Percentiles rank a stretch among this genome's conserved stretches.
Conservation (phyloP, 2,888 invertebrate species). For the Agrochola lychnidis region DNA sequence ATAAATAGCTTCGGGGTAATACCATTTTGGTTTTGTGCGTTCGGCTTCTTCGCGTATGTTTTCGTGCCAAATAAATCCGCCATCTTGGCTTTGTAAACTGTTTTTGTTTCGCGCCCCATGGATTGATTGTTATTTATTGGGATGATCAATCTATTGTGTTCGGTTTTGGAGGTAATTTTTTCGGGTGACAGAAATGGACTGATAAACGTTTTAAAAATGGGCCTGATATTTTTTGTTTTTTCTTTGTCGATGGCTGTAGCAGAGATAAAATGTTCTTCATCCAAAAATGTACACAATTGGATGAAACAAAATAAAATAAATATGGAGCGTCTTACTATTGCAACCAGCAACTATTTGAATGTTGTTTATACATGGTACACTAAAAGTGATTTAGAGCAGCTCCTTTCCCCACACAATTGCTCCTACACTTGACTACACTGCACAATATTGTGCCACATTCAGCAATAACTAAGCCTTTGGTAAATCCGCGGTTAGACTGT, state of each 20-base stretch:
- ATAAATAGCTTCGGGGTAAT: constrained; percentile 86
- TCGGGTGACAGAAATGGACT: constrained; percentile 32
- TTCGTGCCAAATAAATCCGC: constrained; percentile 88
- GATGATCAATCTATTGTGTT: constrained; percentile 74
- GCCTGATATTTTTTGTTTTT: neutral
- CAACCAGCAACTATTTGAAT: constrained; percentile 13
- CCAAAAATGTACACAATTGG: neutral
- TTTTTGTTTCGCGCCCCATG: constrained; percentile 81
- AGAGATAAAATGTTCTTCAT: constrained; percentile 1
- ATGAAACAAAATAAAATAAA: neutral
- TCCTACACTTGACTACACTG: constrained; percentile 39
- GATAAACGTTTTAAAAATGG: constrained; percentile 47
- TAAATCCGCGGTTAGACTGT: constrained; percentile 7
- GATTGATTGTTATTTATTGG: constrained; percentile 84
- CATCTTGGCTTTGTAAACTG: constrained; percentile 86
- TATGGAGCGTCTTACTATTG: neutral
- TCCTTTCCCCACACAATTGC: constrained; percentile 44
- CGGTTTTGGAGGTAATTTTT: constrained; percentile 57
- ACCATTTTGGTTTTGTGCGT: constrained; percentile 82
- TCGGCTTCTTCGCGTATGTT: constrained; percentile 80
- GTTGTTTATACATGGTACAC: constrained; percentile 36
- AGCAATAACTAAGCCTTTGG: constrained; percentile 32
- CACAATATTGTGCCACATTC: constrained; percentile 50
- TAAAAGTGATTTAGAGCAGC: constrained; percentile 43
- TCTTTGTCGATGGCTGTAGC: neutral